Base-by-base conservation (phyloP, 2,888 invertebrate species). In the Erebia ligea region DNA sequence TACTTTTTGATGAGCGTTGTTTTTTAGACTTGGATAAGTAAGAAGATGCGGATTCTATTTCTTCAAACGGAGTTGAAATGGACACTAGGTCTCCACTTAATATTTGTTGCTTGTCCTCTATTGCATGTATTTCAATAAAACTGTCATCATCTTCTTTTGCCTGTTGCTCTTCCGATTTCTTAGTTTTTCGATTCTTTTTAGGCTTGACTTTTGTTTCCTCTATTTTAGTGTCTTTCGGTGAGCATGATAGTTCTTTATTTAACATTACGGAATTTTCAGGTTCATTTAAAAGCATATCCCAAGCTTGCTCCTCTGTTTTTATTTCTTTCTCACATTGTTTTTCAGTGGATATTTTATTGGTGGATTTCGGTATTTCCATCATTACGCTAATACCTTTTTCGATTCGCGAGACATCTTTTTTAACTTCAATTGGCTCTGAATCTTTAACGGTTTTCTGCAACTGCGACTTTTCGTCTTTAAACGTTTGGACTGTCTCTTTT, bases 71-170 rank as follows among this genome's bases (percentile, higher is more conserved):
- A 58, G 87, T 83, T 15, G 92, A 91, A 74, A 93, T 92, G 9
- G 91, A 88, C 6, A 93, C 93, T 75, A 93, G 75, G 42, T 92
- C 91, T 13, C 86, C 88, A 72, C 87, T 88, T 54, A 84, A 84
- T 34, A 78, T 78, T 68, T 86, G 85, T 54, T 86, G 84, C 68
- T 88, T 89, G 66, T 92, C 90, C 75, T 92, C 91, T 52, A 93
- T 92, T 0, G 90, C 87, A 73, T 92, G 93, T 78, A 93, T 93
- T 81, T 93, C 93, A 56, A 93, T 86, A 76, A 93, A 93, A 75
- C 91, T 92, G 67, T 93, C 90, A 68, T 91, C 92, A 70, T 89
- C 90, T 6, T 84, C 85, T 77, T 87, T 87, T 13, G 82, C 74
- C 67, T 85, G 84, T 50, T 78, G 74, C 34, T 90, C 91, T 9